A percentile compares a stretch with the other conserved stretches of the same genome.
These are phyloP conservation scores for Charina bottae DNA, from an alignment of 2,113 vertebrate species.

Conservation along the genomic window DNA sequence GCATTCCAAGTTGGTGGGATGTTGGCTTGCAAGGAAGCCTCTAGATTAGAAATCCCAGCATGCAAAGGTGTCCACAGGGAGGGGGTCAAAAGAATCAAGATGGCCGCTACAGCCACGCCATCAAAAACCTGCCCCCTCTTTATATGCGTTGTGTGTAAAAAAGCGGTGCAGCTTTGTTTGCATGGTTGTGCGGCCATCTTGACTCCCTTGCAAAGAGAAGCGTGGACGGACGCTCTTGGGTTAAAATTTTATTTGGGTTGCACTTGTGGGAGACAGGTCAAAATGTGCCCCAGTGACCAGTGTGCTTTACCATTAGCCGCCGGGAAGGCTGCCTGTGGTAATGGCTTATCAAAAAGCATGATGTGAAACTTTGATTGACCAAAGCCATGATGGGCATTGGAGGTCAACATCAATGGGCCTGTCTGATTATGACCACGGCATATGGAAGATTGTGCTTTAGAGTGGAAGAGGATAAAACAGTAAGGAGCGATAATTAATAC, in stretches of 20 bases:
- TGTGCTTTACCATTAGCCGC: neutral
- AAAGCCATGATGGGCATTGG: neutral
- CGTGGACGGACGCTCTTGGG: neutral
- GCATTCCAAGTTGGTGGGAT: neutral
- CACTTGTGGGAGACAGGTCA: neutral
- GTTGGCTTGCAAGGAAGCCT: neutral
- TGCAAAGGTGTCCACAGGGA: neutral
- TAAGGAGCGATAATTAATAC: neutral
- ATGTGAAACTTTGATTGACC: neutral
- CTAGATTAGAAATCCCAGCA: neutral
- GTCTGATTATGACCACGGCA: neutral
- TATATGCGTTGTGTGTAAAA: neutral
- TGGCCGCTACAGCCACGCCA: neutral
- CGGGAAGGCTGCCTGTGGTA: neutral
- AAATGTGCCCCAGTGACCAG: too few relatives aligned
- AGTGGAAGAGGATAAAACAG: neutral
- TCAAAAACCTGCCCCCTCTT: neutral
- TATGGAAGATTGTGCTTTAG: neutral
- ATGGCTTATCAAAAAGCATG: neutral
- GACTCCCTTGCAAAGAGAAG: neutral
- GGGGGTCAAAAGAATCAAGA: neutral
- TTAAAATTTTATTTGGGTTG: neutral
- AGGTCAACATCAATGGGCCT: neutral
- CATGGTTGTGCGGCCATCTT: neutral
- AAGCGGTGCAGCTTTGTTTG: neutral